Evolutionary conservation across 2,888 invertebrate genomes (phyloP).

Genomic region (Acleris literana): DNA sequence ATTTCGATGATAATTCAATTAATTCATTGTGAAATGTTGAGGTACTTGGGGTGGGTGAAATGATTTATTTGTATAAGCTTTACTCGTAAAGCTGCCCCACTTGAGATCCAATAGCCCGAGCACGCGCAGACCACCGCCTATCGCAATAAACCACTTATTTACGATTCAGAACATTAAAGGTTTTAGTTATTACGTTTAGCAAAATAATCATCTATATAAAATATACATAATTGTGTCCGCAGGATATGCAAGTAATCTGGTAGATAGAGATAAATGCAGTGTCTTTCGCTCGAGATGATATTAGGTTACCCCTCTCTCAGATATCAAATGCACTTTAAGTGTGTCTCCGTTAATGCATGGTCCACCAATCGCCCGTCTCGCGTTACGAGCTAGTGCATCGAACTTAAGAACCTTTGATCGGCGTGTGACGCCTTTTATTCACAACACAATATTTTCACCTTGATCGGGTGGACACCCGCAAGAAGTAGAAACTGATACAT

Average conservation of each 20-base stretch:
- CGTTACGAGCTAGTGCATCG: slow-evolving; percentile 53
- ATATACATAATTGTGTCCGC: slow-evolving; percentile 5
- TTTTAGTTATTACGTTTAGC: slow-evolving; percentile 51
- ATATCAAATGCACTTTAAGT: slow-evolving; percentile 70
- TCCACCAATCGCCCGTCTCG: slow-evolving; percentile 68
- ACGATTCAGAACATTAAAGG: slow-evolving; percentile 55
- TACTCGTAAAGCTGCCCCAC: slow-evolving; percentile 62
- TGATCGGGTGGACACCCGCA: neutral
- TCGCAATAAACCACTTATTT: slow-evolving; percentile 62
- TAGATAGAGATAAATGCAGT: slow-evolving; percentile 18
- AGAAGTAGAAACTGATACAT: no score
- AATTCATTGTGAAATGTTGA: slow-evolving; percentile 32
- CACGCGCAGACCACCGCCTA: slow-evolving; percentile 55
- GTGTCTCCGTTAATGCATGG: slow-evolving; percentile 74
- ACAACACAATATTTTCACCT: slow-evolving; percentile 2
- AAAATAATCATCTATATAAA: neutral
- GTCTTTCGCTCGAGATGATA: slow-evolving; percentile 35
- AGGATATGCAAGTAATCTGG: slow-evolving; percentile 20
- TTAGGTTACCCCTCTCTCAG: slow-evolving; percentile 58
- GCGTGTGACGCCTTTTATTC: slow-evolving; percentile 22
- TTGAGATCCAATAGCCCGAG: slow-evolving; percentile 59
- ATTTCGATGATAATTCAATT: slow-evolving; percentile 30
- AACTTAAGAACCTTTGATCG: slow-evolving; percentile 38
- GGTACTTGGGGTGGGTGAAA: slow-evolving; percentile 48
- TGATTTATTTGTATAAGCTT: slow-evolving; percentile 64